Evolutionary conservation across 2,888 invertebrate genomes (phyloP).

Genomic region (Drosophila kuntzei): DNA sequence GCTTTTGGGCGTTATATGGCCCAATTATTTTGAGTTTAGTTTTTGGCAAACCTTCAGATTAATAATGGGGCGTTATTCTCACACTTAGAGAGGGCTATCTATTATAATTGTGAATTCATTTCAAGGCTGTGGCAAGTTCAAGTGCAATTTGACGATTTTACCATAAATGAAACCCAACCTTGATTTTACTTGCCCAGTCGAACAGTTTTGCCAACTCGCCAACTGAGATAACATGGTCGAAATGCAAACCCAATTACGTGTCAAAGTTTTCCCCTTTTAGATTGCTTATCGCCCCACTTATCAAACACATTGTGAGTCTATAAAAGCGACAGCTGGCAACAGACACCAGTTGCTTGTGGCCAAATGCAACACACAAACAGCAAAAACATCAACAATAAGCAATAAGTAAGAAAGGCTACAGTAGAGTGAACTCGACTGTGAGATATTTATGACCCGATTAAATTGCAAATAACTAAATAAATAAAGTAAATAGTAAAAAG

Average conservation of each 20-base stretch:
- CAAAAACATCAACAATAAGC: not conserved
- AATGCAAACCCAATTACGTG: constrained; percentile 51
- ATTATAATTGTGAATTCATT: constrained; percentile 24
- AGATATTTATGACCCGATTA: not conserved
- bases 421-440: not conserved
- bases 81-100: constrained; percentile 20
- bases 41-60: constrained; percentile 44
- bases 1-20: constrained; percentile 58
- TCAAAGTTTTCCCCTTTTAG: constrained; percentile 39
- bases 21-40: constrained; percentile 46
- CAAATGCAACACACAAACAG: constrained; percentile 8
- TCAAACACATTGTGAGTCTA: constrained; percentile 25
- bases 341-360: constrained; percentile 11
- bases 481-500: not conserved
- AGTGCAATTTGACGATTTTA: constrained; percentile 31
- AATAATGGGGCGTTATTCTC: constrained; percentile 30
- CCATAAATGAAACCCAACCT: constrained; percentile 35
- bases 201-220: constrained; percentile 8
- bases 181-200: constrained; percentile 2
- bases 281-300: constrained; percentile 56
- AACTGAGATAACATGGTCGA: constrained; percentile 48
- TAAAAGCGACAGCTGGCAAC: constrained; percentile 34
- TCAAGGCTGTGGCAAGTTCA: constrained; percentile 53
- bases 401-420: not conserved
- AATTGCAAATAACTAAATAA: not conserved